Percentiles rank a stretch among this genome's conserved stretches.
phyloP scores from a whole-genome alignment of 2,888 invertebrate species.

The Nycteola revayana region DNA sequence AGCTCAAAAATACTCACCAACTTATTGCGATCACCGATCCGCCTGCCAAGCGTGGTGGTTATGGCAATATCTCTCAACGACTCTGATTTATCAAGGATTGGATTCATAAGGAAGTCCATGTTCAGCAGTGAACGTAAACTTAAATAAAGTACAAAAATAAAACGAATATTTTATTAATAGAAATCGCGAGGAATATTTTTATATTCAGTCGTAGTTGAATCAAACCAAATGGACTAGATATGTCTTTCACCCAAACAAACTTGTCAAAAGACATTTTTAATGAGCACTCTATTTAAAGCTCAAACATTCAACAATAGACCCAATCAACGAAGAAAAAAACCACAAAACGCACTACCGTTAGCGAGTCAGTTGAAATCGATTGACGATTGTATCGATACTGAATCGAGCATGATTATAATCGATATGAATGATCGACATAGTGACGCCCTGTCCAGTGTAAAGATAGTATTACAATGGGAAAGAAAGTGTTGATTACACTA shows the following conservation, averaged over 20 bases:
- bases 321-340: conserved; percentile 55
- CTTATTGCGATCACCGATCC: no score
- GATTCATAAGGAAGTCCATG: no score
- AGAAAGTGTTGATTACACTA: conserved; percentile 68
- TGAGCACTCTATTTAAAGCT: conserved; percentile 43
- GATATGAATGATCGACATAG: conserved; percentile 74
- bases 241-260: conserved; percentile 10
- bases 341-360: conserved; percentile 46
- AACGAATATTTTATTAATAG: no score
- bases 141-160: no score
- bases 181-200: no score
- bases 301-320: conserved; percentile 55
- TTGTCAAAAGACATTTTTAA: conserved; percentile 39
- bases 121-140: no score
- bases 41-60: no score
- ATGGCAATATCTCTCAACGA: no score
- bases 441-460: conserved; percentile 59
- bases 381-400: conserved; percentile 15
- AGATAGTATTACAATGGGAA: conserved; percentile 63
- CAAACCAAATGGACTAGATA: conserved; percentile 4
- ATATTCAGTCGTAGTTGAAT: no score
- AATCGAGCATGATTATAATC: conserved; percentile 51
- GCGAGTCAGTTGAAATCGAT: conserved; percentile 52
- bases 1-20: no score
- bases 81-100: no score